phyloP scores from a whole-genome alignment of 2,113 vertebrate genomes.

The Pteronura brasiliensis region DNA sequence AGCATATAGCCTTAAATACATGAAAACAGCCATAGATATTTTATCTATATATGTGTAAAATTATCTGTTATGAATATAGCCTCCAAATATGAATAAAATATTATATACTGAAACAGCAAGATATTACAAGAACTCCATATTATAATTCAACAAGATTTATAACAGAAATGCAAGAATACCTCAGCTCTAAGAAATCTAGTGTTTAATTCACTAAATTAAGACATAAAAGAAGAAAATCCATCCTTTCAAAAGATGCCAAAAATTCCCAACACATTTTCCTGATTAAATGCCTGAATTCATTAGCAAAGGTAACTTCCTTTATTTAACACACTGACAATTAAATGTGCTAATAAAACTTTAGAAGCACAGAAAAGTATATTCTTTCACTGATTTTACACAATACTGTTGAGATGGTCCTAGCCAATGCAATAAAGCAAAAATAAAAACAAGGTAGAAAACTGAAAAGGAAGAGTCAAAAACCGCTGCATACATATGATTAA shows the following conservation, averaged over 20 bases:
- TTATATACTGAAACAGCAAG: neutral
- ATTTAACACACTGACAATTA: neutral
- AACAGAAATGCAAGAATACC: neutral
- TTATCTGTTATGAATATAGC: neutral
- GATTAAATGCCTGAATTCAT: neutral
- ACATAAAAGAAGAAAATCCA: neutral
- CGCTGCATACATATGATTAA: neutral
- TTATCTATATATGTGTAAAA: neutral
- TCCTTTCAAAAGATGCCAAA: slow-evolving; percentile 10
- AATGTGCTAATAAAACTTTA: neutral
- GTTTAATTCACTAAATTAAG: neutral
- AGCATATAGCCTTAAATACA: neutral
- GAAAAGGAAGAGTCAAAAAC: neutral
- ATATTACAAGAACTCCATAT: neutral
- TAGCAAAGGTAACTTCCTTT: neutral
- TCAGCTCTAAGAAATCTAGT: neutral
- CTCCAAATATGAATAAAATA: neutral
- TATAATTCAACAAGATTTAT: neutral
- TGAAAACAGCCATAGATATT: neutral
- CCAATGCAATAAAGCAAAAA: neutral
- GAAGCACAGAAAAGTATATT: neutral
- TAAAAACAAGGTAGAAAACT: neutral
- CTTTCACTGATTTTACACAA: neutral
- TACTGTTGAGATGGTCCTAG: neutral
- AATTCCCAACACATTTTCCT: neutral